phyloP scores from a whole-genome alignment of 2,888 invertebrate genomes.

The Parnassius apollo region DNA sequence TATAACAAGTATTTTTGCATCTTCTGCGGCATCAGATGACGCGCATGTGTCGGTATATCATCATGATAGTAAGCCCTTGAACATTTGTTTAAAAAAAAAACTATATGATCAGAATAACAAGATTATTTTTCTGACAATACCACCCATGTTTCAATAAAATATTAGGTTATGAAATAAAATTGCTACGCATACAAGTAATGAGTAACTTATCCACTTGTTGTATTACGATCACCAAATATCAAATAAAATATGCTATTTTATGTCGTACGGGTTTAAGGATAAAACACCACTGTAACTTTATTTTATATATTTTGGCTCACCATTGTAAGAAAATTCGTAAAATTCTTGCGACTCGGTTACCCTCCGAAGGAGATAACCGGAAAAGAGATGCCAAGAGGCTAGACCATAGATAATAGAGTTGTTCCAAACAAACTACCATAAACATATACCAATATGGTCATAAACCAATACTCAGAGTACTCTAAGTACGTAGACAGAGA shows the following conservation, averaged over 20 bases:
- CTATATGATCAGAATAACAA: too few relatives aligned
- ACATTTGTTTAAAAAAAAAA: background rate
- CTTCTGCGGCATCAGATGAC: slow-evolving; percentile 75
- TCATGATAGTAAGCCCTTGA: slow-evolving; percentile 45
- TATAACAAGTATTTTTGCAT: slow-evolving; percentile 46
- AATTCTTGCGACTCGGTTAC: slow-evolving; percentile 34
- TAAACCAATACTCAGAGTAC: too few relatives aligned
- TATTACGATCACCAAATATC: slow-evolving; percentile 24
- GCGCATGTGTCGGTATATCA: slow-evolving; percentile 80
- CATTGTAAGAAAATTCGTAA: slow-evolving; percentile 37
- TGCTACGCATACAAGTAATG: slow-evolving; percentile 7
- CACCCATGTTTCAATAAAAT: too few relatives aligned
- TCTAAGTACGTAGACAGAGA: too few relatives aligned
- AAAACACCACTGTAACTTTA: slow-evolving; percentile 25
- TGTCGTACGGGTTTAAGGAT: background rate
- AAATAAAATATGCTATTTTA: background rate
- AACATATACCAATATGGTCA: background rate
- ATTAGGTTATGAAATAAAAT: too few relatives aligned
- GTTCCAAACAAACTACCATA: background rate
- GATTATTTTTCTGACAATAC: too few relatives aligned
- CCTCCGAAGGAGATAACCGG: slow-evolving; percentile 33
- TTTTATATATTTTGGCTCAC: slow-evolving; percentile 38
- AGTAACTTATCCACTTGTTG: slow-evolving; percentile 29
- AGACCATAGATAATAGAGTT: too few relatives aligned
- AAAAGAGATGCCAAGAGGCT: slow-evolving; percentile 26